Base-by-base conservation (phyloP, 2,888 invertebrate species). In the Morpho deidamia region DNA sequence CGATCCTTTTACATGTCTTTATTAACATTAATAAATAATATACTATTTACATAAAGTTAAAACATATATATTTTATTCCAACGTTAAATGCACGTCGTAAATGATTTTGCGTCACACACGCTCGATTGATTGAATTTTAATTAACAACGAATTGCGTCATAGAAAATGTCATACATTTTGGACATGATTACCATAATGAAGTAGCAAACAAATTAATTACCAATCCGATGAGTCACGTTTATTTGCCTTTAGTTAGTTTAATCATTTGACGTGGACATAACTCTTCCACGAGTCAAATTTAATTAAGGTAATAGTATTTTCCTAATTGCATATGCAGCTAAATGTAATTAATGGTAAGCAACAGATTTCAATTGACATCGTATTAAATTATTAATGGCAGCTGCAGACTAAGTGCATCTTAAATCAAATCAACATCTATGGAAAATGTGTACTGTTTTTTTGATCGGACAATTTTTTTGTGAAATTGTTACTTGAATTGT, bases 241-340 rank as follows among this genome's bases (percentile, higher is more conserved):
- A 78, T 74, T 77, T 72, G 78, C 70, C 73, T 78, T 77, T 79
- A 76, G 78, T 77, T 70, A 74, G 70, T 76, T 78, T 76, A 78
- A 82, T 83, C 77, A 79, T 75, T 81, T 74, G 76, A 69, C 59
- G 61, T 60, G 63, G 67, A 67, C 65, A 64, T 69, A 70, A 69
- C 68, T 68, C 66, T 68, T 70, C 63, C 59, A 62, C 60, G 62
- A 64, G 66, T 61, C 60, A 68, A 72, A 75, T 72, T 76, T 70
- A 67, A 76, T 77, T 76, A 69, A 56, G 64, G 62, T 80, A 76
- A 81, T 77, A 72, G 72, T 68, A 70, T 75, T 76, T 71, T 67
- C 67, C 66, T 81, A 79, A 83, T 85, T 81, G 72, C 70, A 70
- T 74, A 75, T 77, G 73, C 73, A 69, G 73, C 32, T 44, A 45